A percentile compares a stretch with the other conserved stretches of the same genome.
phyloP scores from a whole-genome alignment of 1,140 invertebrate genomes.

The Brachionus rotundiformis region DNA sequence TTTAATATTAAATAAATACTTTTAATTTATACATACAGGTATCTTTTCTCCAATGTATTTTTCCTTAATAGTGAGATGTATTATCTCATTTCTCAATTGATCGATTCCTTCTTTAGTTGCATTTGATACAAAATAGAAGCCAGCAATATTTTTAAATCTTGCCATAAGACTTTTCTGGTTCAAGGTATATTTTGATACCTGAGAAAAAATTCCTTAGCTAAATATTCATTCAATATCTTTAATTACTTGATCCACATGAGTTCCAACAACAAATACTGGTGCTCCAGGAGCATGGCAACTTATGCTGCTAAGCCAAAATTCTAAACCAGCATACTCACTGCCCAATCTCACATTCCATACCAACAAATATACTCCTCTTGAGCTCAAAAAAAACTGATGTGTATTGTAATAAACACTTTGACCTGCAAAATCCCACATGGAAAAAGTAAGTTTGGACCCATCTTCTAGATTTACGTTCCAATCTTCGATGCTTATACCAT shows the following conservation, averaged over 20 bases:
- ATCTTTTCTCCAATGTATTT: conserved; percentile 57
- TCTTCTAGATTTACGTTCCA: conserved; percentile 55
- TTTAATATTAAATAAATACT: too few relatives aligned
- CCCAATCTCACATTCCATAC: conserved; percentile 62
- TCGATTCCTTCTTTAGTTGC: conserved; percentile 57
- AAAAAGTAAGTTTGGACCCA: conserved; percentile 55
- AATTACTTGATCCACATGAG: conserved; percentile 24
- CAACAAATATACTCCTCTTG: conserved; percentile 61
- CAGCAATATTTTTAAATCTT: conserved; percentile 58
- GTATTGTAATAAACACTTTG: conserved; percentile 64
- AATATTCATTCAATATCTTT: background rate
- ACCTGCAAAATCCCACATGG: conserved; percentile 63
- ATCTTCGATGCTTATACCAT: conserved; percentile 60
- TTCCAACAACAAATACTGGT: background rate
- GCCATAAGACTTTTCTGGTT: conserved; percentile 55
- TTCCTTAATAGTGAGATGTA: background rate
- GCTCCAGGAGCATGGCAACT: conserved; percentile 55
- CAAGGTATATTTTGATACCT: conserved; percentile 53
- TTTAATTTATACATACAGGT: too few relatives aligned
- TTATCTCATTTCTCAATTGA: background rate
- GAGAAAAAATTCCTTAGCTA: background rate
- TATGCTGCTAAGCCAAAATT: conserved; percentile 64
- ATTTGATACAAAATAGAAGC: conserved; percentile 60
- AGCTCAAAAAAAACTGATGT: conserved; percentile 63
- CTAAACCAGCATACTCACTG: conserved; percentile 62